These are phyloP conservation scores for Echinops telfairi DNA, from an alignment of 2,113 vertebrate species.

Conservation along the genomic window DNA sequence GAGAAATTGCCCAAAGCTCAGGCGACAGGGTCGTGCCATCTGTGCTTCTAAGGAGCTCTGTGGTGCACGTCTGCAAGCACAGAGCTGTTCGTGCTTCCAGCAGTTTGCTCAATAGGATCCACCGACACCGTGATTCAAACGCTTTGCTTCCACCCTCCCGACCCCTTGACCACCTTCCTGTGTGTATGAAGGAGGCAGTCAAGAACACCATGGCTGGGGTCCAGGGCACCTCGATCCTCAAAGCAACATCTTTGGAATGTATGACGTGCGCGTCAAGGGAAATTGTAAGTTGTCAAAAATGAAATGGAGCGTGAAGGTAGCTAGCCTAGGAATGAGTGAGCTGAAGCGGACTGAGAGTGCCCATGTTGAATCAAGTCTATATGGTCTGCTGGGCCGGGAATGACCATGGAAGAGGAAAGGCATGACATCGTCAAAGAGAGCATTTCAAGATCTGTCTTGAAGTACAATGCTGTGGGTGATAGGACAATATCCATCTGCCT, in stretches of 20 bases:
- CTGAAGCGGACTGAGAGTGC: not conserved
- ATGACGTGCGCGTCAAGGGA: not conserved
- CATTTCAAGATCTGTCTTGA: not conserved
- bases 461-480: not conserved
- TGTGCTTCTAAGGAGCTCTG: too few species aligned
- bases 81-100: too few species aligned
- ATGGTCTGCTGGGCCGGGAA: not conserved
- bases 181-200: not conserved
- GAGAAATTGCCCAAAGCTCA: too few species aligned
- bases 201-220: not conserved
- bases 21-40: too few species aligned
- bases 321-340: not conserved
- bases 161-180: not conserved
- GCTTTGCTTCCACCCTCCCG: not conserved
- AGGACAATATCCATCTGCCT: not conserved
- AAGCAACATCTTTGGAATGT: not conserved
- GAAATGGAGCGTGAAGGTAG: not conserved
- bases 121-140: not conserved
- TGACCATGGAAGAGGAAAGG: not conserved
- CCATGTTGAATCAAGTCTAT: not conserved
- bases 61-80: too few species aligned
- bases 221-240: not conserved
- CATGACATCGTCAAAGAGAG: not conserved
- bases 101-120: not conserved
- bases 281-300: not conserved